These are phyloP conservation scores for Leptoteleia sp. DNA, from an alignment of 1,140 invertebrate species.

Conservation along the genomic window DNA sequence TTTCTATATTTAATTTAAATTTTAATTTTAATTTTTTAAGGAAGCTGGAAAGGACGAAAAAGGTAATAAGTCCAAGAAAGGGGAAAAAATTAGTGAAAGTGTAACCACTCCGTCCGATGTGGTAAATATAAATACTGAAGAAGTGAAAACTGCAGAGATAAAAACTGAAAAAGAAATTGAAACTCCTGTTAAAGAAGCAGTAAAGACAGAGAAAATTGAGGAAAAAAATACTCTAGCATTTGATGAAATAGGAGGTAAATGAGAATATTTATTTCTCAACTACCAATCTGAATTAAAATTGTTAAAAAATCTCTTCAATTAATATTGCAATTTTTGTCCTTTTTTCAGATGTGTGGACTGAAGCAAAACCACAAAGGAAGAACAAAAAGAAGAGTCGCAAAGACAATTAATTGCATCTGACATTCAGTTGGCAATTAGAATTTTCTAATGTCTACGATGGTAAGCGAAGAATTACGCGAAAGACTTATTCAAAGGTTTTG, in stretches of 20 bases:
- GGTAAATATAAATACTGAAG: slow-evolving; percentile 38
- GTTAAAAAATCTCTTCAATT: no score
- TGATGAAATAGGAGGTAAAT: slow-evolving; percentile 86
- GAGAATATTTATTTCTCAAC: no score
- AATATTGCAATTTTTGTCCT: no score
- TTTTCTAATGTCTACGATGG: slow-evolving; percentile 21
- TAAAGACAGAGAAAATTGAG: slow-evolving; percentile 71
- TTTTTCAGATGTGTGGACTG: slow-evolving; percentile 83
- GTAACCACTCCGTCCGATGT: slow-evolving; percentile 40
- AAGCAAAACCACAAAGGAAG: slow-evolving; percentile 84
- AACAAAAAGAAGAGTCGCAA: slow-evolving; percentile 86
- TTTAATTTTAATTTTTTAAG: slow-evolving; percentile 55
- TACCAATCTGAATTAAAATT: no score
- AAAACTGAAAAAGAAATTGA: slow-evolving; percentile 78
- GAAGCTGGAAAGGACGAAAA: slow-evolving; percentile 69
- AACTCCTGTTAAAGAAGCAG: slow-evolving; percentile 30
- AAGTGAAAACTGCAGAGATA: slow-evolving; percentile 59
- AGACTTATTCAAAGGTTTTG: slow-evolving; percentile 41
- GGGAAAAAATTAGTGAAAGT: slow-evolving; percentile 80
- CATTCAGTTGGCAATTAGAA: slow-evolving; percentile 22
- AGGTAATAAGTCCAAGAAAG: slow-evolving; percentile 75
- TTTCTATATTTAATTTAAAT: no score
- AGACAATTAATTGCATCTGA: slow-evolving; percentile 80
- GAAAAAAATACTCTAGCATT: slow-evolving; percentile 80
- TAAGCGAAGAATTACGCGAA: slow-evolving; percentile 30